Percentiles rank a stretch among this genome's conserved stretches.
These are phyloP conservation scores for Dendrocincla fuliginosa DNA, from an alignment of 2,797 vertebrate species.

Conservation along the genomic window DNA sequence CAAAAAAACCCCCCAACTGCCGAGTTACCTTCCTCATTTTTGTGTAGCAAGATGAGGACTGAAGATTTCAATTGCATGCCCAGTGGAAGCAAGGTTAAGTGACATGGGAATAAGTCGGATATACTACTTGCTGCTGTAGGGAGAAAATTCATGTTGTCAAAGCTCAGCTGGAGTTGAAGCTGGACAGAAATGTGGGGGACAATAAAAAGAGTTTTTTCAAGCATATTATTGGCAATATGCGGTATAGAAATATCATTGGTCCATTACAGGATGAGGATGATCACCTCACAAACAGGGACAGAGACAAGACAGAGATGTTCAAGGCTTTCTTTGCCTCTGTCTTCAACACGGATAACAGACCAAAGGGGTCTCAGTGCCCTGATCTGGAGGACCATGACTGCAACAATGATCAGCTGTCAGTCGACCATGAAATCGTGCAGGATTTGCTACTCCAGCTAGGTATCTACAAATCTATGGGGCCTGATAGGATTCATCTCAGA, in stretches of 20 bases:
- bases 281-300: neutral
- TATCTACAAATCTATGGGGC: neutral
- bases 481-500: neutral
- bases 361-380: neutral
- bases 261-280: neutral
- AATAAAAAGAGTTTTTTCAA: neutral
- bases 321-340: neutral
- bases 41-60: neutral
- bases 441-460: neutral
- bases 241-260: neutral
- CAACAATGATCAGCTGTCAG: neutral
- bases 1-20: neutral
- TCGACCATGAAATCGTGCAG: neutral
- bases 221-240: neutral
- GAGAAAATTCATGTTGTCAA: neutral
- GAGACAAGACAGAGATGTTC: neutral
- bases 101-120: neutral
- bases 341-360: neutral
- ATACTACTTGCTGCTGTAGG: neutral
- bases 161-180: neutral
- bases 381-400: neutral
- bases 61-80: neutral
- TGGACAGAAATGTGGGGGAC: neutral
- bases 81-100: neutral
- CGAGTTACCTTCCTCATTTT: fast-evolving